A percentile compares a stretch with the other conserved stretches of the same genome.
Evolutionary conservation across 2,797 vertebrate genomes (phyloP).

Genomic region (Antennarius maculatus): DNA sequence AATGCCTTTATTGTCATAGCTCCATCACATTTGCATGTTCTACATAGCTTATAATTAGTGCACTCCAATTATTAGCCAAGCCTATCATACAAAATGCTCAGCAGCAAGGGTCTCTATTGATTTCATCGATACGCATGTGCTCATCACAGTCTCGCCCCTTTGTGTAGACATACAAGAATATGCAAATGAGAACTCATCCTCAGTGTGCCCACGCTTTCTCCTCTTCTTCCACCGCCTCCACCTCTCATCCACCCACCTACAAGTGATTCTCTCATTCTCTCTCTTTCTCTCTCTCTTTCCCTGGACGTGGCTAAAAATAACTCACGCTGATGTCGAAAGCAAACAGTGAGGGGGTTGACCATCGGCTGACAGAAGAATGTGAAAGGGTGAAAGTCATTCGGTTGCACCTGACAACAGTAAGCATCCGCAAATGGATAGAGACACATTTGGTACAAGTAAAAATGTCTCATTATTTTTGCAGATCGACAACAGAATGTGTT

Average conservation of each 20-base stretch:
- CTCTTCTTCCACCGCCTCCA: slow-evolving; percentile 31
- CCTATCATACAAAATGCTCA: slow-evolving; percentile 22
- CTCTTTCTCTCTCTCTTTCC: slow-evolving; percentile 14
- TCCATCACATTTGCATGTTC: slow-evolving; percentile 24
- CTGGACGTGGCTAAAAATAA: slow-evolving; percentile 74
- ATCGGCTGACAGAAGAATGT: slow-evolving; percentile 8
- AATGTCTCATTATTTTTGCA: background rate
- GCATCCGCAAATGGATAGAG: background rate
- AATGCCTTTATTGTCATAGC: slow-evolving; percentile 9
- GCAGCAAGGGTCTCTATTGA: slow-evolving; percentile 21
- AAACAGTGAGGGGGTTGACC: slow-evolving; percentile 20
- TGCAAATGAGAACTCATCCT: slow-evolving; percentile 56
- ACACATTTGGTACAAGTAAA: background rate
- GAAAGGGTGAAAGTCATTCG: slow-evolving; percentile 18
- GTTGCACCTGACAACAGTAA: slow-evolving; percentile 4
- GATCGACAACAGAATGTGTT: background rate
- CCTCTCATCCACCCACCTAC: slow-evolving; percentile 37
- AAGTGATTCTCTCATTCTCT: slow-evolving; percentile 50
- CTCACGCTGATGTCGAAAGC: slow-evolving; percentile 54
- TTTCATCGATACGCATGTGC: slow-evolving; percentile 4
- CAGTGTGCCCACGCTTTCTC: slow-evolving; percentile 47
- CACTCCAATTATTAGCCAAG: slow-evolving; percentile 24
- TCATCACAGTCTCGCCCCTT: slow-evolving; percentile 29
- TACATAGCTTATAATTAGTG: slow-evolving; percentile 45
- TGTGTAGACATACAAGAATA: slow-evolving; percentile 63